phyloP scores from a whole-genome alignment of 2,888 invertebrate species.

The Molorchus minor region DNA sequence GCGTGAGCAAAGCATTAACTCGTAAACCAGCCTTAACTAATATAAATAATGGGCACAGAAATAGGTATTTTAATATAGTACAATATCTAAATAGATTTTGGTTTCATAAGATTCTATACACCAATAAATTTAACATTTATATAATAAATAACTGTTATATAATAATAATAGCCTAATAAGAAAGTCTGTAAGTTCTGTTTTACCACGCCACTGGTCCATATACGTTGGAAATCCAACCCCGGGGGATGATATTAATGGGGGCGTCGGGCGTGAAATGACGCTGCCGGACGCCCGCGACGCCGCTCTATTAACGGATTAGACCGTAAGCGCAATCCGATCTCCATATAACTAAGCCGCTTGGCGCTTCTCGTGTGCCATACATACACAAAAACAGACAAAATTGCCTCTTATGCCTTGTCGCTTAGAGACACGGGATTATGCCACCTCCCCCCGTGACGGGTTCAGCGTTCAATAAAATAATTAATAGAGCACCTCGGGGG shows the following conservation, averaged over 20 bases:
- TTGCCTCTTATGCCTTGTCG: slow-evolving; percentile 58
- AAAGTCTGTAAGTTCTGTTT: no score
- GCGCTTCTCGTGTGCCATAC: slow-evolving; percentile 40
- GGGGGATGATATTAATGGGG: slow-evolving; percentile 54
- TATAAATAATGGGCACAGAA: no score
- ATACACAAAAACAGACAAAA: slow-evolving; percentile 57
- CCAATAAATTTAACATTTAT: no score
- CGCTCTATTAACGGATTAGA: slow-evolving; percentile 59
- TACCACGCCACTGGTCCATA: neutral
- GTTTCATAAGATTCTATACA: no score
- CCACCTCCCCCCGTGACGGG: slow-evolving; percentile 53
- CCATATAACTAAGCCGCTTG: slow-evolving; percentile 56
- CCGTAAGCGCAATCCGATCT: slow-evolving; percentile 60
- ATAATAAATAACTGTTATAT: no score
- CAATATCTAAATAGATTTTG: no score
- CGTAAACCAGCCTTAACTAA: no score
- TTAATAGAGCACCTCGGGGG: slow-evolving; percentile 59
- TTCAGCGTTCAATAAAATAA: slow-evolving; percentile 61
- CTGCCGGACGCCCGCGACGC: slow-evolving; percentile 54
- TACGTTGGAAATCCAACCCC: neutral
- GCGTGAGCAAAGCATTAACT: no score
- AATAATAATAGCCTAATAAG: no score
- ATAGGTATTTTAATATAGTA: no score
- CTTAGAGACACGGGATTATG: slow-evolving; percentile 57
- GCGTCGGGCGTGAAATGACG: slow-evolving; percentile 61